Base-by-base conservation (phyloP, 2,888 invertebrate genomes). In the Troilus luridus region DNA sequence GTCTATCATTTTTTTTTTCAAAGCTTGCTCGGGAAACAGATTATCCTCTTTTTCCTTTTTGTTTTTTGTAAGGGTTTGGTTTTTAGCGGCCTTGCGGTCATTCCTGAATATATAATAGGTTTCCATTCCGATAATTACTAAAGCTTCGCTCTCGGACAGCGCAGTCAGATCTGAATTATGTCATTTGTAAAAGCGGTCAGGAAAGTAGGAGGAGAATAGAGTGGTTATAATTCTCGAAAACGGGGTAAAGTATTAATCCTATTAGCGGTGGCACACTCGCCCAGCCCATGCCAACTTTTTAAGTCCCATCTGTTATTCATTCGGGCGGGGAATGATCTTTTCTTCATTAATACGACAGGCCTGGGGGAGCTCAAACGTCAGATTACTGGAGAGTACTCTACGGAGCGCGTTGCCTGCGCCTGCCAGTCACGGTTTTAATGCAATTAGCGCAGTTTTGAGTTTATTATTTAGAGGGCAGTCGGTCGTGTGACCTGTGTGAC, bases 301-400 rank as follows among this genome's bases (percentile, higher is more conserved):
- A 77, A 77, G 72, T 27, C 24, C 27, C 72, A 77, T 77, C 72
- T 41, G 72, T 77, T 77, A 77, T 77, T 77, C 27, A 77, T 17
- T 19, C 27, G 8, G 72, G 41, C 12, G 19, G 72, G 12, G 41
- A 77, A 77, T 77, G 72, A 77, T 77, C 27, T 19, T 77, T 77
- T 27, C 72, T 77, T 77, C 19, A 77, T 77, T 77, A 77, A 77
- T 77, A 72, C 72, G 72, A 72, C 72, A 72, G 72, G 14, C 14
- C 72, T 3, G 41, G 41, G 41, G 7, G 27, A 21, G 41, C 27
- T 77, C 72, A 77, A 77, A 77, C 72, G 72, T 77, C 72, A 41
- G 72, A 77, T 77, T 77, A 77, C 72, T 9, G 41, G 27, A 8
- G 41, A 19, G 12, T 41, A 14, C 8, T 41, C 17, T 19, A 8